phyloP scores from a whole-genome alignment of 53 echinoderm and acorn worm species.

The Stichopus horrens region DNA sequence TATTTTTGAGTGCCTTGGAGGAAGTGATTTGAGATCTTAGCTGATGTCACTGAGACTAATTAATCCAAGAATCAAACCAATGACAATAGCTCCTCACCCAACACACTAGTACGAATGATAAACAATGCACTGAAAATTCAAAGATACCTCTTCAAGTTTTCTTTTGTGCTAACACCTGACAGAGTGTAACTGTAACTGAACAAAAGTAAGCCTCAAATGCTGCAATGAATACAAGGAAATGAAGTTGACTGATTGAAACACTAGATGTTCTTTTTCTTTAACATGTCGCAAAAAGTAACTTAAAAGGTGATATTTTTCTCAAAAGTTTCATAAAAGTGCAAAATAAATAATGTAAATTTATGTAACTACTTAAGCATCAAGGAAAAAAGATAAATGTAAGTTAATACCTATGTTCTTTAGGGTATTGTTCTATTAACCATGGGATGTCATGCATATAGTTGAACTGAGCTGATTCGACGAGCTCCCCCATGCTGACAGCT shows the following conservation, averaged over 20 bases:
- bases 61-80: neutral
- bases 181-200: no score
- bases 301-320: no score
- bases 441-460: constrained; percentile 98
- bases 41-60: neutral
- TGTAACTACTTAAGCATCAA: neutral
- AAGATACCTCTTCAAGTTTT: no score
- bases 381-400: neutral
- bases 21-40: neutral
- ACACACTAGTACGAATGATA: neutral
- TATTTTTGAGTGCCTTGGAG: neutral
- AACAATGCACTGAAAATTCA: neutral
- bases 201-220: no score
- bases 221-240: no score
- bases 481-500: constrained; percentile 81
- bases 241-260: no score
- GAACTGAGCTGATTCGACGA: constrained; percentile 84
- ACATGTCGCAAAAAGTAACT: no score
- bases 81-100: neutral
- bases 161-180: no score
- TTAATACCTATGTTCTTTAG: constrained; percentile 70
- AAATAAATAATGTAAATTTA: no score
- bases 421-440: constrained; percentile 90
- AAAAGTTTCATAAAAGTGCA: no score
- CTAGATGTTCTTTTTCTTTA: no score